phyloP scores from a whole-genome alignment of 2,113 vertebrate genomes.

The Cisticola juncidis region DNA sequence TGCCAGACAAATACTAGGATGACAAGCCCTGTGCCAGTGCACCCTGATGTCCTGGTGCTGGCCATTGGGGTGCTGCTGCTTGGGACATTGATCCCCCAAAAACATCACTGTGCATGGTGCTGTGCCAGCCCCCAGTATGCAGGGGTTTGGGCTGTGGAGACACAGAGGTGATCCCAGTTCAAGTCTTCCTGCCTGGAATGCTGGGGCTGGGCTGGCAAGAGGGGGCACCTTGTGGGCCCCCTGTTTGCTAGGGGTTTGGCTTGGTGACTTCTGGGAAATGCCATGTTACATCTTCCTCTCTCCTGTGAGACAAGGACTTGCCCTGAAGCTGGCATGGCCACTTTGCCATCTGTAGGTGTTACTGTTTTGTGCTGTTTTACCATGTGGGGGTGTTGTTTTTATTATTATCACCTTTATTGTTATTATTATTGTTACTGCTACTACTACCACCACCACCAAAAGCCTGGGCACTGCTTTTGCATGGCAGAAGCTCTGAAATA shows the following conservation, averaged over 20 bases:
- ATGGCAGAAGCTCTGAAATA: not conserved
- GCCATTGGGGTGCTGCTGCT: not conserved
- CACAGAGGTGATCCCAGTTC: not conserved
- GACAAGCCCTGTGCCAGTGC: fast-evolving
- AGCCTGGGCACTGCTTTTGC: not conserved
- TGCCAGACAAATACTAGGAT: not conserved
- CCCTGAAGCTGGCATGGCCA: not conserved
- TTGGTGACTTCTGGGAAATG: not conserved
- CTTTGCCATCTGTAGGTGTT: not conserved
- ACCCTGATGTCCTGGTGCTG: not conserved
- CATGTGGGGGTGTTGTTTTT: not conserved
- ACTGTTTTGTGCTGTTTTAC: not conserved
- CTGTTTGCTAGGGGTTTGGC: not conserved
- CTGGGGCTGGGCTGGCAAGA: not conserved
- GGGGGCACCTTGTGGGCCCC: fast-evolving
- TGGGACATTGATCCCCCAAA: too few species aligned
- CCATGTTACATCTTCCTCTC: not conserved
- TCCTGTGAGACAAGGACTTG: not conserved
- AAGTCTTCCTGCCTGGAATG: not conserved
- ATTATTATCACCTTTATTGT: not conserved
- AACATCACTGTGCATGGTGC: fast-evolving
- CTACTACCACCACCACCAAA: not conserved
- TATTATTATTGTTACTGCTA: fast-evolving
- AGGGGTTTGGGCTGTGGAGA: not conserved
- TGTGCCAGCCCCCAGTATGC: not conserved